Evolutionary conservation across 2,797 vertebrate genomes (phyloP), one percentile per base, ranked within the genome.

Genomic region (Micrastur ruficollis): DNA sequence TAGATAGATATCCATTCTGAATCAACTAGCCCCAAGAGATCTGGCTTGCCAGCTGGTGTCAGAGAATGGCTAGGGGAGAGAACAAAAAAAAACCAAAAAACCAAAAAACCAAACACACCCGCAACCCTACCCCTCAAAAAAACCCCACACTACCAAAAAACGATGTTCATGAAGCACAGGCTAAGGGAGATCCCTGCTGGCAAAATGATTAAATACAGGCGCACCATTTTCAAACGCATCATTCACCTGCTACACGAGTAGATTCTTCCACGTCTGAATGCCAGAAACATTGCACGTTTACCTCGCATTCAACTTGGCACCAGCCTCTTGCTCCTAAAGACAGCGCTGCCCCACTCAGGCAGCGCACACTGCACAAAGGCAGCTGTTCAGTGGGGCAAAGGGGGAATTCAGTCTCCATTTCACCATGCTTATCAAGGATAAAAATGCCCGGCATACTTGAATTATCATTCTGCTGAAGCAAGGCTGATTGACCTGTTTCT

Each of bases 111-210:
- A 34, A n/a, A 22, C 26, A 17, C 1, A 3, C 49, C 15, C 11
- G 25, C 14, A 40, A 7, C 4, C 5, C 12, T 14, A 11, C 9
- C 9, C 5, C 26, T 42, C 22, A 20, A 25, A 25, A 68, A 53
- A n/a, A 7, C 4, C 14, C 40, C 36, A 3, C 6, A 7, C 6
- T 36, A 12, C 10, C 3, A 25, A 13, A 50, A 47, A 34, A 2
- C 1, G 12, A 50, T 16, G 22, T 19, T 34, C 10, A 5, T 0
- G 0, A 90, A 91, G 29, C 73, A 59, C 59, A 72, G 50, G 31
- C 71, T 22, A 4, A 87, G 81, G 75, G 96, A 85, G 92, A 73
- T 89, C 92, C 88, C 97, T 94, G 74, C 93, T 78, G 95, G 93
- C 53, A 68, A 67, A 40, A 71, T 4, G 10, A 29, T 19, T 81